Percentiles rank a stretch among this genome's conserved stretches.
Evolutionary conservation across 2,113 vertebrate species (phyloP).

Genomic region (Percopsis transmontana): DNA sequence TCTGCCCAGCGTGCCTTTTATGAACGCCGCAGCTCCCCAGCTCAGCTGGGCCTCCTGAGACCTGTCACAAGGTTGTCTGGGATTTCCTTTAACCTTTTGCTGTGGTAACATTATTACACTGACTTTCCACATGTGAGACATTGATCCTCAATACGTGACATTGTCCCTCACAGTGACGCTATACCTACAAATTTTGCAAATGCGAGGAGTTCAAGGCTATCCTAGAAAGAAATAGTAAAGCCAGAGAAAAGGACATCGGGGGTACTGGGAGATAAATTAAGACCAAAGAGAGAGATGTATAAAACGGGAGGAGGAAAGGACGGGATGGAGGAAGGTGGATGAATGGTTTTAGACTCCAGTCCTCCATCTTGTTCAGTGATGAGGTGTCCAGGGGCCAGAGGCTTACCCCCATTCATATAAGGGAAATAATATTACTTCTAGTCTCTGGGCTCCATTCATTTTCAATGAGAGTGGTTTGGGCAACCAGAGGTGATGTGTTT

Average conservation of each 20-base stretch:
- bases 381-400: conserved; percentile 41
- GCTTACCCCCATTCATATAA: too few relatives aligned
- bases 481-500: too few relatives aligned
- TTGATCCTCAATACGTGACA: neutral
- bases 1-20: neutral
- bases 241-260: neutral
- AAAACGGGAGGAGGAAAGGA: neutral
- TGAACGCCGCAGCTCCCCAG: neutral
- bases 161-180: neutral
- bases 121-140: neutral
- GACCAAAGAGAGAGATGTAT: neutral
- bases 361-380: conserved; percentile 48
- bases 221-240: neutral
- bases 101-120: neutral
- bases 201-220: neutral
- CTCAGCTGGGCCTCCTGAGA: conserved; percentile 9
- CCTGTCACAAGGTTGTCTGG: neutral
- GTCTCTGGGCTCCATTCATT: too few relatives aligned
- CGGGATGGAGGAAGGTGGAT: conserved; percentile 24
- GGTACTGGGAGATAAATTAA: neutral
- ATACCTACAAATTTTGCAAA: neutral
- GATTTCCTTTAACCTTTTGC: conserved; percentile 5
- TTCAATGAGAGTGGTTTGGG: too few relatives aligned
- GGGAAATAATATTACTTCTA: too few relatives aligned
- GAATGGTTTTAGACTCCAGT: conserved; percentile 38